phyloP scores from a whole-genome alignment of 1,140 invertebrate species.

The Liolophura sinensis region DNA sequence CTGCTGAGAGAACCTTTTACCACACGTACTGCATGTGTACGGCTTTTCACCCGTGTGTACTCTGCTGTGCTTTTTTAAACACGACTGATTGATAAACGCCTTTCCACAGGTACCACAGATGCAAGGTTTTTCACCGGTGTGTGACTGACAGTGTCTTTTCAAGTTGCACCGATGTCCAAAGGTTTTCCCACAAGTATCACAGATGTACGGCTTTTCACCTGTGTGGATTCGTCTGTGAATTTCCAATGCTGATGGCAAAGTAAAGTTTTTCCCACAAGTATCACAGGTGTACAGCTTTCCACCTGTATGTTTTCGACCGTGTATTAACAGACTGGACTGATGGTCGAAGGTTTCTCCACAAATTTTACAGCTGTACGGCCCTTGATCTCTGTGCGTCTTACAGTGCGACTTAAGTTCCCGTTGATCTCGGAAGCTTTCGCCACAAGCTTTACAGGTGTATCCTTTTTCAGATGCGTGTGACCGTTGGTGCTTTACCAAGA shows the following conservation, averaged over 20 bases:
- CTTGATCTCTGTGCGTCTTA: no score
- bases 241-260: no score
- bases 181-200: background rate
- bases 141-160: background rate
- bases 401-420: no score
- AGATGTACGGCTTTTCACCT: background rate
- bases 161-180: background rate
- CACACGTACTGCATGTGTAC: background rate
- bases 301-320: no score
- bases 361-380: no score
- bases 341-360: no score
- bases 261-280: no score
- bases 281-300: no score
- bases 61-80: constrained; percentile 2
- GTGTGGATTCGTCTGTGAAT: background rate
- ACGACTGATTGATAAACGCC: background rate
- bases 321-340: no score
- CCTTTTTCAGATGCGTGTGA: background rate
- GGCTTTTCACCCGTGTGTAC: background rate
- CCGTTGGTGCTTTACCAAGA: constrained; percentile 33
- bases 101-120: background rate
- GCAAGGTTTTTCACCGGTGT: background rate
- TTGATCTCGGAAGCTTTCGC: background rate
- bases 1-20: background rate
- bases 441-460: background rate